Percentiles rank a stretch among this genome's conserved stretches.
phyloP scores from a whole-genome alignment of 2,888 invertebrate species.

The Dusona sp. region DNA sequence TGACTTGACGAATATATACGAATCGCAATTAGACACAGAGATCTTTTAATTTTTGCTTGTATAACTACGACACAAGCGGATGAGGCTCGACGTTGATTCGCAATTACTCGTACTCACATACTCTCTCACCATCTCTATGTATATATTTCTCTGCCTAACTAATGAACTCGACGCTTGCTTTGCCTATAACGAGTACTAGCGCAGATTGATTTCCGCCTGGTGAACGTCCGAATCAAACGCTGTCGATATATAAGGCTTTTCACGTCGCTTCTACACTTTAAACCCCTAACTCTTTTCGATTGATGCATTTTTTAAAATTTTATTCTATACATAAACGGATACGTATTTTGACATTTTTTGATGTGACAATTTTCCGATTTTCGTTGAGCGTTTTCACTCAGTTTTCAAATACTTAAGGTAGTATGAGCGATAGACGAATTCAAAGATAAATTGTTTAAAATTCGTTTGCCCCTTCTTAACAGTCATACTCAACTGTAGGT shows the following conservation, averaged over 20 bases:
- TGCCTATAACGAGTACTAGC: slow-evolving; percentile 10
- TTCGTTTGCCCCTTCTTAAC: too few relatives aligned
- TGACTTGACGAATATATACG: background rate
- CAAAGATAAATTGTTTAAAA: too few relatives aligned
- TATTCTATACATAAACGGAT: background rate
- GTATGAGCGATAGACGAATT: too few relatives aligned
- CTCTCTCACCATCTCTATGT: background rate
- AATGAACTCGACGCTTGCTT: slow-evolving; percentile 18
- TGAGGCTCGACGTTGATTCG: background rate
- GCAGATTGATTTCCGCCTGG: slow-evolving; percentile 34
- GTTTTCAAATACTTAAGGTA: background rate
- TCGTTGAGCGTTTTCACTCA: background rate
- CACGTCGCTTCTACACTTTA: background rate
- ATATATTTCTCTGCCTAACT: background rate
- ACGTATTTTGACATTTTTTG: too few relatives aligned
- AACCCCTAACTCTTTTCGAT: background rate
- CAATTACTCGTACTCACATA: slow-evolving; percentile 8
- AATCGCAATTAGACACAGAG: background rate
- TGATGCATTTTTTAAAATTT: background rate
- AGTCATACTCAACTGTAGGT: too few relatives aligned
- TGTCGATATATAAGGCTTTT: background rate
- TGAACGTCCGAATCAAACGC: slow-evolving; percentile 1
- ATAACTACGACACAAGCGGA: background rate
- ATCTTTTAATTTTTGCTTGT: background rate
- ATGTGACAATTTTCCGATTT: background rate